Base-by-base conservation (phyloP, 2,797 vertebrate species). In the Agapornis canus region DNA sequence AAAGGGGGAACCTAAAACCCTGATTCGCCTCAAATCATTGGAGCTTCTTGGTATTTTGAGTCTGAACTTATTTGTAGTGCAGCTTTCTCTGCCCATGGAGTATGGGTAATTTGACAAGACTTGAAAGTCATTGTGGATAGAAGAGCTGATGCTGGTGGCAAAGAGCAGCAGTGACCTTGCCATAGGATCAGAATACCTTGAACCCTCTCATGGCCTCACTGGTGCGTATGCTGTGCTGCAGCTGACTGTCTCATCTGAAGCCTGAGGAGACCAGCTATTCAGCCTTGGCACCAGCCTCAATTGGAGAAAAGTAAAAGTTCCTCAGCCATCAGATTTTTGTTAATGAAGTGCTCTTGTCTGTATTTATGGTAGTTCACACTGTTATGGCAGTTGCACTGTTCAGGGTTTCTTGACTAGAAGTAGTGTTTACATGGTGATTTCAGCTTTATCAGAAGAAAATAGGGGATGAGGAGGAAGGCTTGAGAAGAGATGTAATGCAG, bases 191-290 rank as follows among this genome's bases (percentile, higher is more conserved):
- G 49, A 20, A 29, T n/a, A 13, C 37, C 22, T 29, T 56, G 29
- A 39, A 37, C 7, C 32, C 10, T 42, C 81, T 80, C 35, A 19
- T 89, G 65, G 39, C 22, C 47, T 35, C 7, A 0, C 43, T 66
- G 35, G 42, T 59, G 45, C 2, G 0, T 32, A 40, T 3, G 0
- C 6, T 64, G 4, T 56, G 48, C 61, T 45, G 43, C 8, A 5
- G 31, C 11, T 87, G 17, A 80, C 0, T 3, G 0, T 79, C 66
- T 72, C 12, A 1, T 16, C 32, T 78, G 63, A 75, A 81, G 12
- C 63, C 35, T 26, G 13, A 76, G 32, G 40, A 65, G 29, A 81
- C 27, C 16, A 81, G n/a, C 18, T 82, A 15, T 60, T 45, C 42
- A 70, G 13, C 60, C 26, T 56, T 57, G 35, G 59, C 42, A 57